Evolutionary conservation across 1,140 invertebrate genomes (phyloP).

Genomic region (Lasaia peninsularis): DNA sequence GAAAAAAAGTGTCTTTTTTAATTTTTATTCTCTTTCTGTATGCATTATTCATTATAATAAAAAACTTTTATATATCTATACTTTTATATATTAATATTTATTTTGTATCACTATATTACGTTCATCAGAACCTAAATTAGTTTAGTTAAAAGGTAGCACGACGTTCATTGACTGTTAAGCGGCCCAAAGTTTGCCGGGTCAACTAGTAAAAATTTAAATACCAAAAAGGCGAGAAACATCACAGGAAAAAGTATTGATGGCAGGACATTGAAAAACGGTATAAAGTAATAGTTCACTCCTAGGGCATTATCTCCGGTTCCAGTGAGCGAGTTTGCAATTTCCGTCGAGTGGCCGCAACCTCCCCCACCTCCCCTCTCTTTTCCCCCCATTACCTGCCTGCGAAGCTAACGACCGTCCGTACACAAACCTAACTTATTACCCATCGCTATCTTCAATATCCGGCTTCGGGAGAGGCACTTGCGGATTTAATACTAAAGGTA

Average conservation of each 20-base stretch:
- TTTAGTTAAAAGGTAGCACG: too few relatives aligned
- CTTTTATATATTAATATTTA: too few relatives aligned
- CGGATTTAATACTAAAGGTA: not conserved
- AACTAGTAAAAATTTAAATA: too few relatives aligned
- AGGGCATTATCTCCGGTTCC: conserved; percentile 40
- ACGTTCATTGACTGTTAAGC: too few relatives aligned
- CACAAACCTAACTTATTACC: conserved; percentile 1
- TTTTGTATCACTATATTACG: too few relatives aligned
- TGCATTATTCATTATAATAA: too few relatives aligned
- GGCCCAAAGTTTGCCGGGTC: too few relatives aligned
- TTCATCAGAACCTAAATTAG: too few relatives aligned
- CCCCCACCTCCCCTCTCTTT: not conserved
- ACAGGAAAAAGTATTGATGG: not conserved
- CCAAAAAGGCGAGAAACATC: not conserved
- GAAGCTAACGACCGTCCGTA: not conserved
- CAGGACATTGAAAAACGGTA: conserved; percentile 30
- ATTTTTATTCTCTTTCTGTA: too few relatives aligned
- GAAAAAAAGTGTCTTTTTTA: too few relatives aligned
- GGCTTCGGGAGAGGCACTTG: not conserved
- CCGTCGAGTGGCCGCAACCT: conserved; percentile 27
- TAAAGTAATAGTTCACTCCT: conserved; percentile 43
- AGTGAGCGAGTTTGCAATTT: conserved; percentile 44
- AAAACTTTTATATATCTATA: too few relatives aligned
- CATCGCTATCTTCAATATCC: conserved; percentile 4
- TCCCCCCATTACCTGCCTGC: not conserved